phyloP scores from a whole-genome alignment of 2,113 vertebrate species.

The Percopsis transmontana region DNA sequence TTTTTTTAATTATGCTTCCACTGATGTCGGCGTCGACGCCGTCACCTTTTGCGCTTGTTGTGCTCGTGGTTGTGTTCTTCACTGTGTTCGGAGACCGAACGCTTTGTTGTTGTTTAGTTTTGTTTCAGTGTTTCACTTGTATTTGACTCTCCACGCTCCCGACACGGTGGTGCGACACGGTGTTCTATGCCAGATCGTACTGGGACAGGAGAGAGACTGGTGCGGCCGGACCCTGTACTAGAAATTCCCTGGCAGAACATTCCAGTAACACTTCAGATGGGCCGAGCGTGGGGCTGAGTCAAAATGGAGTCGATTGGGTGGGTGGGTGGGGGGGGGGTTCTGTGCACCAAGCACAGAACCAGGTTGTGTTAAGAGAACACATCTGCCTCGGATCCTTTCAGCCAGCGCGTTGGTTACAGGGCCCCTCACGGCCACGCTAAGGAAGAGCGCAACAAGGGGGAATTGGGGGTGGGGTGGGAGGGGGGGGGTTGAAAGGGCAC shows the following conservation, averaged over 20 bases:
- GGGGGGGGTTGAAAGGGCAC: background rate
- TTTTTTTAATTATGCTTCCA: slow-evolving; percentile 43
- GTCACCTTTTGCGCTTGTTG: slow-evolving; percentile 34
- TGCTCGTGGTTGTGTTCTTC: slow-evolving; percentile 56
- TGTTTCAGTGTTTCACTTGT: slow-evolving; percentile 16
- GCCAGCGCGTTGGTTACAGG: background rate
- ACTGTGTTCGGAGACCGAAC: slow-evolving; percentile 52
- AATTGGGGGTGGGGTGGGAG: background rate
- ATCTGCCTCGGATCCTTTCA: slow-evolving; percentile 5
- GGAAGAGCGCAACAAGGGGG: slow-evolving; percentile 8
- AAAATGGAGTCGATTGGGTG: background rate
- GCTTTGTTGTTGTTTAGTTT: slow-evolving; percentile 39
- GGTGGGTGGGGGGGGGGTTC: no score
- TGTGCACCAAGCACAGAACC: background rate
- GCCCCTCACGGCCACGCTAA: background rate
- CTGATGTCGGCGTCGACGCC: slow-evolving; percentile 60
- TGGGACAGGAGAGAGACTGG: background rate
- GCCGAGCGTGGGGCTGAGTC: background rate
- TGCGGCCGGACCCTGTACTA: background rate
- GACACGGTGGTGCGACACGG: no score
- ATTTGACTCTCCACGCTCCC: no score
- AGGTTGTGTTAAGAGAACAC: slow-evolving; percentile 11
- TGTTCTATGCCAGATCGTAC: background rate
- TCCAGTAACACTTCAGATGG: slow-evolving; percentile 35
- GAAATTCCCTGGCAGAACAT: slow-evolving; percentile 15